These are phyloP conservation scores for Limanda limanda DNA, from an alignment of 2,113 vertebrate genomes.

Conservation along the genomic window DNA sequence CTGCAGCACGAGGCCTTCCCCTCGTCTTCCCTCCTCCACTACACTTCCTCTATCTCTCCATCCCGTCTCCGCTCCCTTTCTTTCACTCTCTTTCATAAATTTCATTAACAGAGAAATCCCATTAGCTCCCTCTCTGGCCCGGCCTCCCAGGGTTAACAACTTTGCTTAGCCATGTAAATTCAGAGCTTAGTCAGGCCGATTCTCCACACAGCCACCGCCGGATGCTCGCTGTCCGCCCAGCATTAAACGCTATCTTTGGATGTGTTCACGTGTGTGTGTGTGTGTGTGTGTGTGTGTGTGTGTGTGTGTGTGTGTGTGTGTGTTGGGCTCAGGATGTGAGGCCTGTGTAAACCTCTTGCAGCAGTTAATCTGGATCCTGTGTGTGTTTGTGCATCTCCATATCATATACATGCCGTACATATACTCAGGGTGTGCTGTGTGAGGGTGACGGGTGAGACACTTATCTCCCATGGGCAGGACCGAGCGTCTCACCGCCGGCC, in stretches of 20 bases:
- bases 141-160: constrained; percentile 83
- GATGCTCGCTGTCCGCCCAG: constrained; percentile 48
- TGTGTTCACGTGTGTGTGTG: constrained; percentile 60
- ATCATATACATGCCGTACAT: constrained; percentile 65
- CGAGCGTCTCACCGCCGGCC: constrained; percentile 39
- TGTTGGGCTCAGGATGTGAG: constrained; percentile 51
- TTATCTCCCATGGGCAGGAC: constrained; percentile 73
- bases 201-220: constrained; percentile 69
- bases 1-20: background rate
- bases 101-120: constrained; percentile 85
- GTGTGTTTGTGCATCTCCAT: constrained; percentile 32
- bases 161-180: constrained; percentile 87
- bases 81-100: constrained; percentile 77
- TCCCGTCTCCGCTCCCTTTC: constrained; percentile 12
- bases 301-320: constrained; percentile 41
- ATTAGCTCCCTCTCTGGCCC: constrained; percentile 80
- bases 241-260: constrained; percentile 77
- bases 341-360: constrained; percentile 70
- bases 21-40: background rate
- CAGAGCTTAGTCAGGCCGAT: constrained; percentile 85
- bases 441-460: constrained; percentile 57
- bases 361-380: constrained; percentile 61
- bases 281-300: constrained; percentile 37
- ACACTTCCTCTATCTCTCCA: constrained; percentile 17
- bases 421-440: constrained; percentile 35